Conservation (phyloP, 2,113 vertebrate genomes). For the Cyrtonyx montezumae region DNA sequence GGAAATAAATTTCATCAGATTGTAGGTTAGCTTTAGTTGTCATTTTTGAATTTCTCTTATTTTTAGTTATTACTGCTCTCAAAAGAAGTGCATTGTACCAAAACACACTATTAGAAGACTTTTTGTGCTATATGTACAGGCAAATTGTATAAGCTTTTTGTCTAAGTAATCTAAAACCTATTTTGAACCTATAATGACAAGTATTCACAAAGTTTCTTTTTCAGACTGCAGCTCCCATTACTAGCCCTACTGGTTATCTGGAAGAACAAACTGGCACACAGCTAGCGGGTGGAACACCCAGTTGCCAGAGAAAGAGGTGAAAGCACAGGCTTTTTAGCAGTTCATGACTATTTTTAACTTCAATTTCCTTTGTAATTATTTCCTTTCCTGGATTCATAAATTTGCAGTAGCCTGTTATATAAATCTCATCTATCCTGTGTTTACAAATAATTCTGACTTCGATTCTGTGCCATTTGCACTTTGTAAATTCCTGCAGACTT, state of each 20-base stretch:
- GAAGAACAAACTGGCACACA: constrained; percentile 33
- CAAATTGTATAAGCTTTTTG: constrained; percentile 30
- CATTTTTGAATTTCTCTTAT: background rate
- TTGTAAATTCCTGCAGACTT: constrained; percentile 39
- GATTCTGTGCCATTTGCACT: constrained; percentile 24
- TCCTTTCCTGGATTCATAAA: constrained; percentile 49
- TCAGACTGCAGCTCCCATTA: constrained; percentile 19
- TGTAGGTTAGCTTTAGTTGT: constrained; percentile 32
- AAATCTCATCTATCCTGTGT: constrained; percentile 40
- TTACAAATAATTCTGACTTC: constrained; percentile 68
- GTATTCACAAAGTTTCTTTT: constrained; percentile 51
- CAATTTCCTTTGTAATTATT: constrained; percentile 57
- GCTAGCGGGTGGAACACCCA: constrained; percentile 15
- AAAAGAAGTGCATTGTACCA: constrained; percentile 13
- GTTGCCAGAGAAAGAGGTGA: constrained; percentile 44
- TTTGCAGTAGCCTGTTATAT: constrained; percentile 36
- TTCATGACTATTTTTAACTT: constrained; percentile 58
- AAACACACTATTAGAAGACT: constrained; percentile 16
- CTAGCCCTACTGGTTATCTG: constrained; percentile 14
- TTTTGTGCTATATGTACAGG: constrained; percentile 26
- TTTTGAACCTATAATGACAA: constrained; percentile 46
- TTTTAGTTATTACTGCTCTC: constrained; percentile 36
- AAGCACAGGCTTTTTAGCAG: constrained; percentile 31
- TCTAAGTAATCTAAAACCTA: constrained; percentile 42
- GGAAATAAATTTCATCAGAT: background rate